Evolutionary conservation across 1,140 invertebrate species (phyloP).

Genomic region (Lepidostoma basale): DNA sequence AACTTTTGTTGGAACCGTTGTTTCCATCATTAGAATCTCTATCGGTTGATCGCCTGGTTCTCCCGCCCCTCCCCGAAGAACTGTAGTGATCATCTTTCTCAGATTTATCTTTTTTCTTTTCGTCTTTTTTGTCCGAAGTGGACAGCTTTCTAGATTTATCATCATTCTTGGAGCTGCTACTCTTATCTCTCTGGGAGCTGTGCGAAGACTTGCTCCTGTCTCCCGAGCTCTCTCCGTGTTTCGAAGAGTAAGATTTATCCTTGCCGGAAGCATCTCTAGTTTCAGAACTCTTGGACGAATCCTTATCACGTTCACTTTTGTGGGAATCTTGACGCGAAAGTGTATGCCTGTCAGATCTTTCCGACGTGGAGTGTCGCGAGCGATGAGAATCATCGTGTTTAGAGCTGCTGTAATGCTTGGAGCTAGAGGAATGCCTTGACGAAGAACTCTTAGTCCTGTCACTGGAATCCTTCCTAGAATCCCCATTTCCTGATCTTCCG

Average conservation of each 20-base stretch:
- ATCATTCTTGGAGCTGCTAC: conserved; percentile 5
- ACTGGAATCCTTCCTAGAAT: conserved; percentile 52
- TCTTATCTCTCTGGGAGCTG: conserved; percentile 38
- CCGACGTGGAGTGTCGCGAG: conserved; percentile 42
- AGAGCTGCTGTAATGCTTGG: conserved; percentile 34
- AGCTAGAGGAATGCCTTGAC: conserved; percentile 38
- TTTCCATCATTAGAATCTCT: conserved; percentile 65
- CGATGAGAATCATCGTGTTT: conserved; percentile 27
- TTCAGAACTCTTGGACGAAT: conserved; percentile 39
- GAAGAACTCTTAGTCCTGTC: conserved; percentile 51
- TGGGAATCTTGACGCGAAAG: conserved; percentile 26
- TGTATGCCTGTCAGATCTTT: conserved; percentile 19
- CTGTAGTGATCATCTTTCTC: conserved; percentile 63
- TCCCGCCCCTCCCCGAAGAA: conserved; percentile 58
- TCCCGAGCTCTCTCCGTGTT: conserved; percentile 46
- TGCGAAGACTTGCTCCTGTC: conserved; percentile 33
- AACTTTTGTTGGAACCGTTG: conserved; percentile 56
- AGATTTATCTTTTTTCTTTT: conserved; percentile 57
- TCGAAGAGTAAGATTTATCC: conserved; percentile 43
- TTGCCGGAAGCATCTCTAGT: conserved; percentile 33
- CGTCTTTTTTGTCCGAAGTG: conserved; percentile 51
- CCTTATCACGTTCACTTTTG: conserved; percentile 32
- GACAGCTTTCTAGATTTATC: conserved; percentile 21
- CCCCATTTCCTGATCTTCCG: conserved; percentile 40
- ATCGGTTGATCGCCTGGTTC: conserved; percentile 61